phyloP scores from a whole-genome alignment of 1,140 invertebrate genomes.

The Pseudoatta argentina region DNA sequence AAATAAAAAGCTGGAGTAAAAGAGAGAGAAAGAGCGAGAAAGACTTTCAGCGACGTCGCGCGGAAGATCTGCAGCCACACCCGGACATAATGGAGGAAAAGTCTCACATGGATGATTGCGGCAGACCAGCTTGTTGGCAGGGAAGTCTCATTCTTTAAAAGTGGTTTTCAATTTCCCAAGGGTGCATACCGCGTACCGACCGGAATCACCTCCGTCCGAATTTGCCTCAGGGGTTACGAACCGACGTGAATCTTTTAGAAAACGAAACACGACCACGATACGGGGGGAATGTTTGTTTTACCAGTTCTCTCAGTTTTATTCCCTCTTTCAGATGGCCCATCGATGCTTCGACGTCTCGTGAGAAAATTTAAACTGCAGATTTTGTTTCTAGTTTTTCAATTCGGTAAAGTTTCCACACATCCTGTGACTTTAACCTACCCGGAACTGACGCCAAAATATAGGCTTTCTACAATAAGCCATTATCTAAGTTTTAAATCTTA shows the following conservation, averaged over 20 bases:
- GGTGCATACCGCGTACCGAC: slow-evolving; percentile 79
- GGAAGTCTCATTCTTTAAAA: slow-evolving; percentile 86
- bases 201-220: slow-evolving; percentile 53
- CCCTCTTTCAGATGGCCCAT: slow-evolving; percentile 27
- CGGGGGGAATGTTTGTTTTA: slow-evolving; percentile 46
- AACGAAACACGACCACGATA: slow-evolving; percentile 20
- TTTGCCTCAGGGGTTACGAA: slow-evolving; percentile 62
- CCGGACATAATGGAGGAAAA: slow-evolving; percentile 83
- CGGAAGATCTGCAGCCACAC: slow-evolving; percentile 82
- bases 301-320: slow-evolving; percentile 41
- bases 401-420: neutral
- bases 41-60: slow-evolving; percentile 83
- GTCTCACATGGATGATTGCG: slow-evolving; percentile 84
- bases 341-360: slow-evolving; percentile 23
- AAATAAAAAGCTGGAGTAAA: slow-evolving; percentile 60
- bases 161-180: slow-evolving; percentile 85
- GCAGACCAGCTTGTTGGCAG: slow-evolving; percentile 87
- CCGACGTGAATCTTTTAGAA: slow-evolving; percentile 49
- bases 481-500: too few species aligned
- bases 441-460: too few species aligned
- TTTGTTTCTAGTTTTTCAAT: slow-evolving; percentile 4
- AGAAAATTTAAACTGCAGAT: neutral
- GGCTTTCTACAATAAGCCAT: too few species aligned
- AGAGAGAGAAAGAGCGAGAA: slow-evolving; percentile 75
- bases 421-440: too few species aligned